Conservation (phyloP, 2,113 vertebrate species). For the Microtus pennsylvanicus region DNA sequence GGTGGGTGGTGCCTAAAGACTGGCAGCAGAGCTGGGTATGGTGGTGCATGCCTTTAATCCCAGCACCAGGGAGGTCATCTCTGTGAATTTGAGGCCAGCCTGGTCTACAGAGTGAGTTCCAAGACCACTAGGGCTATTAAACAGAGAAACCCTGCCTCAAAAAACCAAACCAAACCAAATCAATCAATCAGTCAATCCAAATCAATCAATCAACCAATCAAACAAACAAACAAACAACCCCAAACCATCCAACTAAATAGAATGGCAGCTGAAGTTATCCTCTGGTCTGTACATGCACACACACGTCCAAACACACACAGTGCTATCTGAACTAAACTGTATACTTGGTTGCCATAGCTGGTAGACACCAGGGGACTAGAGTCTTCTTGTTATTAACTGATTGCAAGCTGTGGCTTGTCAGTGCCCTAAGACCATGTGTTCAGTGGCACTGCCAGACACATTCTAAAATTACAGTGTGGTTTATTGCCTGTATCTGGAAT, state of each 20-base stretch:
- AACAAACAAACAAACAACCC: too few species aligned
- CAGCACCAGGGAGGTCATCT: background rate
- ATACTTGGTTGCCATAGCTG: accelerated
- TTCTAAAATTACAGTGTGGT: background rate
- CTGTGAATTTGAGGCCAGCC: background rate
- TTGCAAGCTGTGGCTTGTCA: background rate
- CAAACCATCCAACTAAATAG: background rate
- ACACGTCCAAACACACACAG: background rate
- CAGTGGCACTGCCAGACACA: background rate
- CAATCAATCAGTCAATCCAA: too few species aligned
- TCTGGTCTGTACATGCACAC: background rate
- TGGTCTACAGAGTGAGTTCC: background rate
- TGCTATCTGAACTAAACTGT: background rate
- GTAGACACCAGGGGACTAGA: accelerated
- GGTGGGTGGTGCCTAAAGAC: background rate
- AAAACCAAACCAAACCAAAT: background rate
- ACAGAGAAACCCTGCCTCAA: background rate
- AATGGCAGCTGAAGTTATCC: background rate
- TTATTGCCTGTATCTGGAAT: background rate
- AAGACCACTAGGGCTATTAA: background rate
- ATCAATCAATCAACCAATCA: too few species aligned
- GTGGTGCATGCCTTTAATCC: background rate
- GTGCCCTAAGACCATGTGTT: background rate
- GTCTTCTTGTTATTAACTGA: accelerated
- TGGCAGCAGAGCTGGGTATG: background rate